A percentile compares a stretch with the other conserved stretches of the same genome.
Conservation (phyloP, 2,888 invertebrate genomes). For the Pammene fasciana region DNA sequence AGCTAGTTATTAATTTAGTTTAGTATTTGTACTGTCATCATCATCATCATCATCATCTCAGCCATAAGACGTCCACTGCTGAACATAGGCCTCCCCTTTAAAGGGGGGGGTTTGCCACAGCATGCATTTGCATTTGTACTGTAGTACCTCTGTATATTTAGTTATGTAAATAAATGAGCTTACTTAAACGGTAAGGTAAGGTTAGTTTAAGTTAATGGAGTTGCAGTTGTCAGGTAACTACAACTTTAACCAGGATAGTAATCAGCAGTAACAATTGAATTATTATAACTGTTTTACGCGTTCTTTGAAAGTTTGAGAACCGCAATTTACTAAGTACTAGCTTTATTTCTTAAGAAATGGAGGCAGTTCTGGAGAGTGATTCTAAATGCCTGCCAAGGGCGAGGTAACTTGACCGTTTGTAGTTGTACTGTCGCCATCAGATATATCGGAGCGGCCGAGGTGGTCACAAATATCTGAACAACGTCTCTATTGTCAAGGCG, state of each 20-base stretch:
- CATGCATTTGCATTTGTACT: no score
- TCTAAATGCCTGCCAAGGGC: not conserved
- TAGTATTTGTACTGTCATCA: no score
- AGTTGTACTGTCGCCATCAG: no score
- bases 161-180: no score
- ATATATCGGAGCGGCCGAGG: no score
- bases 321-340: not conserved
- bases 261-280: slow-evolving; percentile 24
- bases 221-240: not conserved
- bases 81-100: no score
- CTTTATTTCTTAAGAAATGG: not conserved
- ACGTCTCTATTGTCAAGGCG: no score
- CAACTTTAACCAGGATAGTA: not conserved
- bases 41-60: no score
- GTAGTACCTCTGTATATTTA: no score
- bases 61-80: no score
- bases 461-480: no score
- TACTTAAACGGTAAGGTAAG: not conserved
- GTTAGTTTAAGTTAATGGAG: not conserved
- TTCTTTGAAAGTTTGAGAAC: slow-evolving; percentile 12
- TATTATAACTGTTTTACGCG: not conserved
- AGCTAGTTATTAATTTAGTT: not conserved
- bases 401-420: not conserved
- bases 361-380: not conserved
- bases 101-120: no score